These are phyloP conservation scores for Cheilosia urbana DNA, from an alignment of 2,888 invertebrate genomes.

Conservation along the genomic window DNA sequence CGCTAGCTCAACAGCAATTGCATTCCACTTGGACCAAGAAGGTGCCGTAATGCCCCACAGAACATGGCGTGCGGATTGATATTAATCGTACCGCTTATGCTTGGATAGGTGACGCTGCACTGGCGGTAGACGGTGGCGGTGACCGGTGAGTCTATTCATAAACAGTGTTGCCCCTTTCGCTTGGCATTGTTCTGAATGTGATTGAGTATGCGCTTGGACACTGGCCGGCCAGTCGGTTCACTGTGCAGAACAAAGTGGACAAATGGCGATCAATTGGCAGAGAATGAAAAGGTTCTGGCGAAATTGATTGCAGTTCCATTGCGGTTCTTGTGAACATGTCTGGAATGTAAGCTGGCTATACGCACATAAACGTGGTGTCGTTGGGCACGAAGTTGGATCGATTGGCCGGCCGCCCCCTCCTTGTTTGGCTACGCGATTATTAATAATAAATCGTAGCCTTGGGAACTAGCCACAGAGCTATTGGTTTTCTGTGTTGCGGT, in stretches of 20 bases:
- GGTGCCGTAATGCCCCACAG: slow-evolving; percentile 68
- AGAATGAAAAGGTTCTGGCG: slow-evolving; percentile 35
- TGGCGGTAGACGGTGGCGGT: background rate
- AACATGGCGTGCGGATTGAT: slow-evolving; percentile 70
- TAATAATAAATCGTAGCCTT: slow-evolving; percentile 65
- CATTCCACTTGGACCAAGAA: slow-evolving; percentile 61
- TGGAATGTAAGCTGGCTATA: slow-evolving; percentile 29
- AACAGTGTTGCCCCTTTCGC: slow-evolving; percentile 59
- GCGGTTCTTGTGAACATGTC: slow-evolving; percentile 56
- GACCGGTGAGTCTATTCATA: slow-evolving; percentile 9
- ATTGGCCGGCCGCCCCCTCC: slow-evolving; percentile 17
- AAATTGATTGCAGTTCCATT: slow-evolving; percentile 54
- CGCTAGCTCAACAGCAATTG: slow-evolving; percentile 40
- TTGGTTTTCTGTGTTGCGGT: slow-evolving; percentile 31
- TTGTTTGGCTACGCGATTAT: slow-evolving; percentile 11
- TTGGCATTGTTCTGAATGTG: slow-evolving; percentile 54
- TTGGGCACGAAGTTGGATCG: slow-evolving; percentile 42
- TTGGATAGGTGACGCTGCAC: background rate
- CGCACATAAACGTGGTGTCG: slow-evolving; percentile 34
- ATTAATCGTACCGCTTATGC: slow-evolving; percentile 60
- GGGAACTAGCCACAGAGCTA: background rate
- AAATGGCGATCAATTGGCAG: slow-evolving; percentile 62
- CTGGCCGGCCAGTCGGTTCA: background rate
- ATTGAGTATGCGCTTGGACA: slow-evolving; percentile 37
- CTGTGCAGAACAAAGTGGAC: slow-evolving; percentile 19